Evolutionary conservation across 2,888 invertebrate genomes (phyloP).

Genomic region (Cryptosula pallasiana): DNA sequence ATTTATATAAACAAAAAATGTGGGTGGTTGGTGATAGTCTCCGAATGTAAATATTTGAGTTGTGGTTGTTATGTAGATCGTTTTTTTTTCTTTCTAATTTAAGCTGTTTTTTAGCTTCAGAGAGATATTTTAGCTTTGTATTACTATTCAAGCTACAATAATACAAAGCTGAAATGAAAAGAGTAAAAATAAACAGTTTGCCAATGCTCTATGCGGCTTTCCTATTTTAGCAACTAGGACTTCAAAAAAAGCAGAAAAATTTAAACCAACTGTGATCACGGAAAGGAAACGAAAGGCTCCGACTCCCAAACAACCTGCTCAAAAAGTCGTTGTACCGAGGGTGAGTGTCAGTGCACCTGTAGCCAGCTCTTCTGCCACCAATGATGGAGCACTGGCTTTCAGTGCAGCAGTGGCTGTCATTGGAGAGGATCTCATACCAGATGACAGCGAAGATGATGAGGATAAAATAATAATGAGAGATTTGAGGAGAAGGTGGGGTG

Average conservation of each 20-base stretch:
- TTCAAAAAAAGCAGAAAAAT: constrained; percentile 19
- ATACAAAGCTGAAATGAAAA: too few relatives aligned
- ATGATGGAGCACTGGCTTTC: not conserved
- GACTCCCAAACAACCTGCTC: not conserved
- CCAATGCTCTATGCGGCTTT: too few relatives aligned
- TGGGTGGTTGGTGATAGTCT: too few relatives aligned
- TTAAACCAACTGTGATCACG: not conserved
- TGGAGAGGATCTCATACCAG: constrained; percentile 7
- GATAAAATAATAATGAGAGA: not conserved
- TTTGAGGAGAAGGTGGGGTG: not conserved
- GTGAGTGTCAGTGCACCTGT: not conserved
- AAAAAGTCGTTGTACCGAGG: not conserved
- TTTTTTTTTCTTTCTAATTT: too few relatives aligned
- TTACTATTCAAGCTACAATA: too few relatives aligned
- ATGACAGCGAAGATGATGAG: not conserved
- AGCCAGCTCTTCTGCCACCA: not conserved
- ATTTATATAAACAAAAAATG: too few relatives aligned
- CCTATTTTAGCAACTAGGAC: constrained; percentile 7
- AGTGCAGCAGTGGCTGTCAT: not conserved
- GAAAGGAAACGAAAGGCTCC: constrained; percentile 4
- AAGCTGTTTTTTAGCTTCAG: too few relatives aligned
- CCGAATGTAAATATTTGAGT: too few relatives aligned
- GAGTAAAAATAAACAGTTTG: too few relatives aligned
- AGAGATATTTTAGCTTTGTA: too few relatives aligned
- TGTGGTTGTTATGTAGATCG: too few relatives aligned